These are phyloP conservation scores for Zophobas atratus DNA, from an alignment of 1,140 invertebrate species.

Conservation along the genomic window DNA sequence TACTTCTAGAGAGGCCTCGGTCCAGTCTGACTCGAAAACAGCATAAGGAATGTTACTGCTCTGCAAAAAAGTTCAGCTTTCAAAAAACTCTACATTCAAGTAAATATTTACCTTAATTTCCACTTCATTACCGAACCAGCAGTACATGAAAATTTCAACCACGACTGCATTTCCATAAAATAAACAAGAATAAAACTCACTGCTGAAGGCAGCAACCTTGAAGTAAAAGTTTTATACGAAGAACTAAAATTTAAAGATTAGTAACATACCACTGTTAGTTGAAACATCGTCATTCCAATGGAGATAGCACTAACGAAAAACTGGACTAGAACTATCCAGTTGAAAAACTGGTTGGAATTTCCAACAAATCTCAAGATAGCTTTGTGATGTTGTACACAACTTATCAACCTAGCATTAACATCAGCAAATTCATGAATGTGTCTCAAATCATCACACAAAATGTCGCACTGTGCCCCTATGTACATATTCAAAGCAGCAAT, in stretches of 20 bases:
- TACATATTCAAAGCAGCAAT: slow-evolving; percentile 6
- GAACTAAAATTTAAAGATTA: background rate
- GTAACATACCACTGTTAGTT: background rate
- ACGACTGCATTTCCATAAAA: background rate
- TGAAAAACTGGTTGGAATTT: slow-evolving; percentile 1
- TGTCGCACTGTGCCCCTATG: slow-evolving; percentile 11
- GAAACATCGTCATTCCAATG: background rate
- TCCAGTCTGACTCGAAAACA: background rate
- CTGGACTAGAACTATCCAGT: background rate
- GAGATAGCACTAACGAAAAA: background rate
- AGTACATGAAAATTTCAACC: slow-evolving; percentile 5
- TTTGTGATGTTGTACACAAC: background rate
- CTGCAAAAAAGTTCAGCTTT: background rate
- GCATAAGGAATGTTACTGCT: background rate
- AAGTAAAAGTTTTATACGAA: background rate
- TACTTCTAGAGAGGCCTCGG: background rate
- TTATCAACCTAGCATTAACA: background rate
- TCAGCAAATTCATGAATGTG: background rate
- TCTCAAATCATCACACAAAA: slow-evolving; percentile 1
- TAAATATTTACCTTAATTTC: background rate
- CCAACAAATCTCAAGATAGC: background rate
- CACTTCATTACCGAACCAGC: slow-evolving; percentile 7
- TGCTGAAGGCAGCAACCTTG: background rate
- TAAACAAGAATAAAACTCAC: slow-evolving; percentile 1
- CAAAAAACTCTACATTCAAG: background rate